Evolutionary conservation across 2,113 vertebrate genomes (phyloP), one percentile per base, ranked within the genome.

Genomic region (Eulemur rufifrons): DNA sequence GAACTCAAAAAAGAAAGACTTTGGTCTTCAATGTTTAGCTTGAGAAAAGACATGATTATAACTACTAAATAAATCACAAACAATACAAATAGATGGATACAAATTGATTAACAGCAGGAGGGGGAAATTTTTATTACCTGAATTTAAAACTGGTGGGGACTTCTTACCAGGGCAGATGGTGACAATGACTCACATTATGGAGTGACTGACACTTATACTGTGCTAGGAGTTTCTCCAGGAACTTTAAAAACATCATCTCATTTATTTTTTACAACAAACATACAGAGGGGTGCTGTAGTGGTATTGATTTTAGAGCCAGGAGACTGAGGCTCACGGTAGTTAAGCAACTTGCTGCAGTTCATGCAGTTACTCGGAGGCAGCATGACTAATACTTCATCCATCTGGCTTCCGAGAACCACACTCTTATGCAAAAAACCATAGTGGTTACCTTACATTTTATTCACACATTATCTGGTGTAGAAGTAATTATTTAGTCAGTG

Each of bases 301-400:
- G 9, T 23, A 32, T 6, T n/a, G 3, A 17, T 47, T 83, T 42
- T 9, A 32, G 2, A 39, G 37, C 17, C 8, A 0, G 27, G 23
- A 64, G 56, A 47, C 11, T 2, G 21, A 56, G 37, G 50, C 15
- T 68, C 47, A 39, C 15, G 21, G 59, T 0, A 9, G 27, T 13
- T 11, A 18, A 5, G 21, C 21, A 13, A 21, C 23, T 21, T 71
- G 29, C 47, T 29, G 29, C 32, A n/a, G 25, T n/a, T 73, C 1
- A 3, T 8, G 3, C 2, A 21, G 27, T 11, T 54, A 1, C 1
- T 0, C 3, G 59, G 25, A 6, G 17, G 3, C 10, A 1, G 21
- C 10, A 2, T 12, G 8, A 5, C 7, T 4, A 8, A 0, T 13
- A 0, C 29, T 25, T 6, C 27, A 9, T 59, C 10, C 0, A 1